These are phyloP conservation scores for Bujurquina vittata DNA, from an alignment of 2,113 vertebrate species.

Conservation along the genomic window DNA sequence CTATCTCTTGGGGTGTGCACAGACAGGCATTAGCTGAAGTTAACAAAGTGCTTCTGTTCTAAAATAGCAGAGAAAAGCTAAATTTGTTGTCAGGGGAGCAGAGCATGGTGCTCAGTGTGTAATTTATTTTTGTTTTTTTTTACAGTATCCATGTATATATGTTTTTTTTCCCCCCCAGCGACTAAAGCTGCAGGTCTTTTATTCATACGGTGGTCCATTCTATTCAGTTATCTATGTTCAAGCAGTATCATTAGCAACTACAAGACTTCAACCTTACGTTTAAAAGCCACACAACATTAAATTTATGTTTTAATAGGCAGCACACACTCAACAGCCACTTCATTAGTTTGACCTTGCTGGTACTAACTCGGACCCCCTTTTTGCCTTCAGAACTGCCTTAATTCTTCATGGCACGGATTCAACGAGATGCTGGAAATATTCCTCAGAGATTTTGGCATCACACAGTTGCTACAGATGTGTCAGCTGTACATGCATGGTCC, in stretches of 20 bases:
- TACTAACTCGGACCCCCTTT: not conserved
- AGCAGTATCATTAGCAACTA: not conserved
- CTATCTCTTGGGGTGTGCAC: constrained; percentile 19
- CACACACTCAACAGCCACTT: not conserved
- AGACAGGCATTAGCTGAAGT: not conserved
- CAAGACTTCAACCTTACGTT: not conserved
- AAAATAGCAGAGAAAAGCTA: not conserved
- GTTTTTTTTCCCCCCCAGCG: not conserved
- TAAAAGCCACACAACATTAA: not conserved
- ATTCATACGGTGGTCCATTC: not conserved
- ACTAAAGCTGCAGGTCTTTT: not conserved
- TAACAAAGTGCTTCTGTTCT: not conserved
- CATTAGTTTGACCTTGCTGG: not conserved
- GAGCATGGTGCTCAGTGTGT: not conserved
- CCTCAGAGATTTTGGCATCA: not conserved
- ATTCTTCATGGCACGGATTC: not conserved
- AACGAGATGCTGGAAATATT: not conserved
- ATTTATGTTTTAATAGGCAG: not conserved
- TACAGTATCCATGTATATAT: not conserved
- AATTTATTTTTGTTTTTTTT: not conserved
- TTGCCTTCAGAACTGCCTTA: not conserved
- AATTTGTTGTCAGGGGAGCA: not conserved
- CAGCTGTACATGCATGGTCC: not conserved
- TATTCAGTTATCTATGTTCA: not conserved
- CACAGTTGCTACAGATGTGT: not conserved